These are phyloP conservation scores for Synchiropus splendidus DNA, from an alignment of 2,113 vertebrate species.

Conservation along the genomic window DNA sequence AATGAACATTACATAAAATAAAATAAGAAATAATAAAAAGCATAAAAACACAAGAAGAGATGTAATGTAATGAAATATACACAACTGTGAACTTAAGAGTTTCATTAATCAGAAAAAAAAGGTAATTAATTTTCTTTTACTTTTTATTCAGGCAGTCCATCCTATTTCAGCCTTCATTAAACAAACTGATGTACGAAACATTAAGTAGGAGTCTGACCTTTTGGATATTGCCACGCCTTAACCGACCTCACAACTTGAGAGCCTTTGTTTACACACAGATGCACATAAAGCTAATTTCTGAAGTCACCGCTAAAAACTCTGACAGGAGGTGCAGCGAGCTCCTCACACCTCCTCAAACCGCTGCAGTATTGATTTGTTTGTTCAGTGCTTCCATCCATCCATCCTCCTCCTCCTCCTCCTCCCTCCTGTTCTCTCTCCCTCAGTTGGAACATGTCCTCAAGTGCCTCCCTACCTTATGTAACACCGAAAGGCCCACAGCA, in stretches of 20 bases:
- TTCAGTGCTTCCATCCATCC: slow-evolving; percentile 31
- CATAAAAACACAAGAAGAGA: no score
- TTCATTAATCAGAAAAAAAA: no score
- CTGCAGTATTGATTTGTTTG: slow-evolving; percentile 70
- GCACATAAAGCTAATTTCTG: slow-evolving; percentile 3
- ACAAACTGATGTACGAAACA: no score
- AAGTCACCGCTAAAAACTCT: slow-evolving; percentile 15
- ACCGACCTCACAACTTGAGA: slow-evolving; percentile 1
- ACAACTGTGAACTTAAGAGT: no score
- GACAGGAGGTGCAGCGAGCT: slow-evolving; percentile 24
- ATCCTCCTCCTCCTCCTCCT: slow-evolving; percentile 8
- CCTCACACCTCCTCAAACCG: slow-evolving; percentile 20
- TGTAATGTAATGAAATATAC: no score
- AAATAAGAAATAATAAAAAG: no score
- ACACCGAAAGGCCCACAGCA: slow-evolving; percentile 58
- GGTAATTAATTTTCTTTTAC: no score
- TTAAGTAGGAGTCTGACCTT: no score
- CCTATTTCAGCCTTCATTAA: no score
- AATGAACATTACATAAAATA: no score
- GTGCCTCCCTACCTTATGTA: slow-evolving; percentile 69
- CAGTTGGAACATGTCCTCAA: slow-evolving; percentile 62
- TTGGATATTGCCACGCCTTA: no score
- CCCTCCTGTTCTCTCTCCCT: slow-evolving; percentile 40
- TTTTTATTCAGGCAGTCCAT: no score
- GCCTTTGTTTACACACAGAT: slow-evolving; percentile 1